A percentile compares a stretch with the other conserved stretches of the same genome.
These are phyloP conservation scores for Lota lota DNA, from an alignment of 2,113 vertebrate species.

Conservation along the genomic window DNA sequence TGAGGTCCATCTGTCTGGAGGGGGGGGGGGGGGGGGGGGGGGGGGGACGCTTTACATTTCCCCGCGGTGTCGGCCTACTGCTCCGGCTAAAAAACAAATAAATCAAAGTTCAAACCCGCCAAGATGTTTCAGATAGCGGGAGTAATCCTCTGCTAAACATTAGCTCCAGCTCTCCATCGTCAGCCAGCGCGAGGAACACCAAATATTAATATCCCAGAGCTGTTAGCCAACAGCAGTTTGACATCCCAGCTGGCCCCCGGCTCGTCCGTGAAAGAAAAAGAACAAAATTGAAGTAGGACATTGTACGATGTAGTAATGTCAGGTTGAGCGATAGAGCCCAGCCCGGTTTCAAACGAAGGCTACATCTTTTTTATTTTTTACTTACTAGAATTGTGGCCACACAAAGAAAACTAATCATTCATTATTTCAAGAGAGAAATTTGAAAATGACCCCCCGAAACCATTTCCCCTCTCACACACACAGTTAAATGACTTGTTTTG, in stretches of 20 bases:
- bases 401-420: too few relatives aligned
- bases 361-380: too few relatives aligned
- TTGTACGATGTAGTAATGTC: conserved; percentile 3
- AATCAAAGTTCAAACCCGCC: conserved; percentile 7
- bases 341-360: too few relatives aligned
- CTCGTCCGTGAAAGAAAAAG: not conserved
- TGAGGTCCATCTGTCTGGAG: conserved; percentile 52
- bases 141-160: conserved; percentile 46
- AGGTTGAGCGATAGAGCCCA: too few relatives aligned
- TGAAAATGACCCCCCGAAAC: too few relatives aligned
- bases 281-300: not conserved
- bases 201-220: not conserved
- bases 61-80: too few relatives aligned
- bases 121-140: conserved; percentile 31
- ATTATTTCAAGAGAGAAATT: too few relatives aligned
- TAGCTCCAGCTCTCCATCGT: conserved; percentile 27
- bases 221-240: conserved; percentile 2
- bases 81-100: too few relatives aligned
- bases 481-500: not conserved
- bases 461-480: too few relatives aligned
- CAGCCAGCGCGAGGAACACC: not conserved
- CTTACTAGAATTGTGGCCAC: too few relatives aligned
- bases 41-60: not conserved
- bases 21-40: not conserved
- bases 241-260: not conserved